Evolutionary conservation across 1,140 invertebrate species (phyloP), one percentile per base, ranked within the genome.

Genomic region (Antheraea mylitta): DNA sequence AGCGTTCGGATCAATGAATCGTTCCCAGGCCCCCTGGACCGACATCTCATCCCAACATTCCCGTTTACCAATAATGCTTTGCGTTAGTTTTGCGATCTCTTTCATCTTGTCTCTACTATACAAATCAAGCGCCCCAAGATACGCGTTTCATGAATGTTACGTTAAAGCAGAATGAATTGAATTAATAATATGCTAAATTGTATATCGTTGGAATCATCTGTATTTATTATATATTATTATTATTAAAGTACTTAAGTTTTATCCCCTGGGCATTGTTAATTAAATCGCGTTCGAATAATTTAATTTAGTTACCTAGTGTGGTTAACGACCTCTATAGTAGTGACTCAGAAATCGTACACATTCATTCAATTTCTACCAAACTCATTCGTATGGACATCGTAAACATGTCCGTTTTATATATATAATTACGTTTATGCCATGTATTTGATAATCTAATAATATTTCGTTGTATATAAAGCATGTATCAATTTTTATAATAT

Each of bases 1-100:
- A 85, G 72, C 76, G 79, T 91, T 88, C 89, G 91, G 90, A 93
- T 92, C 91, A 93, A 93, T 93, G 90, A 92, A 92, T 88, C 86
- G 83, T 83, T 83, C 85, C 85, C 84, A 73, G 86, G 78, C 79
- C 84, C 85, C 81, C 76, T 37, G 61, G 61, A 63, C 61, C 79
- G 48, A 53, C 18, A 30, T 66, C 61, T 66, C 64, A 66, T 66
- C 64, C 48, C 64, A 30, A 66, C 64, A 48, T 7, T 48, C 37
- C 18, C 64, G 36, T 37, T 37, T 53, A 53, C 61, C 18, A 60
- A 60, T 30, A 30, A 19, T 19, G 18, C 30, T 37, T 37, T 37
- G 61, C 22, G 13, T 63, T 63, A 63, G 30, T 63, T 63, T 63
- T 36, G 61, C 61, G 61, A 30, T 63, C 61, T 37, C 61, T 63